These are phyloP conservation scores for Nesidiocoris tenuis DNA, from an alignment of 2,888 invertebrate genomes.

Conservation along the genomic window DNA sequence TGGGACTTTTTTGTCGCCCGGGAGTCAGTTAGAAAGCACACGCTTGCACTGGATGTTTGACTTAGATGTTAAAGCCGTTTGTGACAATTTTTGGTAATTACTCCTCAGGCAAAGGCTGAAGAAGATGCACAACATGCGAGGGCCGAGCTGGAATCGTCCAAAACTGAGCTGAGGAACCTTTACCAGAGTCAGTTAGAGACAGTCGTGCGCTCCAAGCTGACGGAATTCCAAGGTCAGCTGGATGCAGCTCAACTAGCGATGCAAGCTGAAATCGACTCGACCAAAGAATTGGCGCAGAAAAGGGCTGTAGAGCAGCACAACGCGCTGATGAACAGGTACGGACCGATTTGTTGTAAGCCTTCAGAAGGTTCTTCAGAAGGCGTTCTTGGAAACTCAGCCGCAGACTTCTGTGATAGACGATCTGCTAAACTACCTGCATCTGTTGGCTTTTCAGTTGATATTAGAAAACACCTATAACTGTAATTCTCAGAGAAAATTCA, in stretches of 20 bases:
- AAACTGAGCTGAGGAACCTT: conserved; percentile 67
- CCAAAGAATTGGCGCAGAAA: conserved; percentile 41
- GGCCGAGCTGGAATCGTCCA: conserved; percentile 64
- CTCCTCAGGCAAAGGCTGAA: conserved; percentile 56
- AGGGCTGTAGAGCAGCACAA: conserved; percentile 42
- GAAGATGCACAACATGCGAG: conserved; percentile 55
- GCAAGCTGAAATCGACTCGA: conserved; percentile 61
- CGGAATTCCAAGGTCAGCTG: conserved; percentile 74
- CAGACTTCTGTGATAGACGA: too few relatives aligned
- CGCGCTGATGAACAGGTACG: conserved; percentile 45
- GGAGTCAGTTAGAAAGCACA: neutral
- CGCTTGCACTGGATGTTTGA: too few relatives aligned
- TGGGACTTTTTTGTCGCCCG: too few relatives aligned
- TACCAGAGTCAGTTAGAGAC: conserved; percentile 80
- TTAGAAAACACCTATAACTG: neutral
- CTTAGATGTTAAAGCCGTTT: too few relatives aligned
- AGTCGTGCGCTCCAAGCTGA: conserved; percentile 71
- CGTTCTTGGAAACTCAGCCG: too few relatives aligned
- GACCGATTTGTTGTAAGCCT: too few relatives aligned
- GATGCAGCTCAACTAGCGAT: conserved; percentile 68
- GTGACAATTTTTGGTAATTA: conserved; percentile 47
- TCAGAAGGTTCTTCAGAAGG: too few relatives aligned
- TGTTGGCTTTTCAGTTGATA: neutral
- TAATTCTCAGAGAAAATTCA: neutral
- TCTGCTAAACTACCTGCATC: too few relatives aligned